Conservation (phyloP, 2,797 vertebrate species). For the Thripadectes ignobilis region DNA sequence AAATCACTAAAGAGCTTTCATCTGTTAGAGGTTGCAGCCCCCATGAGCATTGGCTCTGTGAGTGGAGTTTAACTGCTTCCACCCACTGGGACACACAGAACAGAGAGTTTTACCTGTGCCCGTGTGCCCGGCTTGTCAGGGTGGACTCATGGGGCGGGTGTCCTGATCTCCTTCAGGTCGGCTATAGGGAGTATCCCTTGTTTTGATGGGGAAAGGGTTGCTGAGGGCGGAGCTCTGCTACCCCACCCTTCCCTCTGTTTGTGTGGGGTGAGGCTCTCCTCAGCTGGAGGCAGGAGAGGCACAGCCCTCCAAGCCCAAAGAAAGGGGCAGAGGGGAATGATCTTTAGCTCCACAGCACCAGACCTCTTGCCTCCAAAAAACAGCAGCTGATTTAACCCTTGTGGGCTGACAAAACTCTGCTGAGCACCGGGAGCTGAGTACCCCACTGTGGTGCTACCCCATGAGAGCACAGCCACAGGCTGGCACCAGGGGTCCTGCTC, state of each 20-base stretch:
- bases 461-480: fast-evolving
- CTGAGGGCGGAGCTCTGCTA: not conserved
- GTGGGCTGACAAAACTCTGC: not conserved
- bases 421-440: not conserved
- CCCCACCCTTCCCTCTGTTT: not conserved
- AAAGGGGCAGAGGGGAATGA: not conserved
- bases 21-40: not conserved
- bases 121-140: not conserved
- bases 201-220: not conserved
- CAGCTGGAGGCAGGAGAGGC: not conserved
- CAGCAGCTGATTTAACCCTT: not conserved
- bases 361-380: not conserved
- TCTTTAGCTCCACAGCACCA: not conserved
- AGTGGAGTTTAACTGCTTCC: not conserved
- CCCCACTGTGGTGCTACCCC: not conserved
- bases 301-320: not conserved
- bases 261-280: not conserved
- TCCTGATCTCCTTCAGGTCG: fast-evolving
- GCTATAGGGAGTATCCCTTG: fast-evolving
- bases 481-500: too few species aligned
- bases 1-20: not conserved
- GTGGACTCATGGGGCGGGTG: fast-evolving
- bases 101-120: fast-evolving
- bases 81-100: fast-evolving
- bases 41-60: too few species aligned